These are phyloP conservation scores for Tanaodytes sp. DNA, from an alignment of 2,888 invertebrate genomes.

Conservation along the genomic window DNA sequence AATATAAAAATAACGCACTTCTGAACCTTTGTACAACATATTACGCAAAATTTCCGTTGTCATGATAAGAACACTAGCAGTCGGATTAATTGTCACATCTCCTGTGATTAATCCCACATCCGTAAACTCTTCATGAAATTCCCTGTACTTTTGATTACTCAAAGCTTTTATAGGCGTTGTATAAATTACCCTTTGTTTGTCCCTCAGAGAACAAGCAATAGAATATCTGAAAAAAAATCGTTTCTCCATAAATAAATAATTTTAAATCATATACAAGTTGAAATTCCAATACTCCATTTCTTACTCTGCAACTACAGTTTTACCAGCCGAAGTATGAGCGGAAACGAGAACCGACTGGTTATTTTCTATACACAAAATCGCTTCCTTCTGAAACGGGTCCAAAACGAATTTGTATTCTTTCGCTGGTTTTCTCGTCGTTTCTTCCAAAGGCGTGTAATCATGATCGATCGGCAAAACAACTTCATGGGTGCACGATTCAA, in stretches of 20 bases:
- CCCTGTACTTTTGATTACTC: conserved; percentile 99
- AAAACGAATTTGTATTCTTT: conserved; percentile 95
- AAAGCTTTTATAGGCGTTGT: conserved; percentile 99
- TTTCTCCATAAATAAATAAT: too few relatives aligned
- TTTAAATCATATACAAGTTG: too few relatives aligned
- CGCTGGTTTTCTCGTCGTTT: conserved; percentile 81
- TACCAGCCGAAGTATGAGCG: conserved; percentile 99
- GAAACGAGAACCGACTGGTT: conserved; percentile 98
- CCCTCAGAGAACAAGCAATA: conserved; percentile 92
- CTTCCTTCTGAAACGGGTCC: conserved; percentile 98
- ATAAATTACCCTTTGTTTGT: conserved; percentile 98
- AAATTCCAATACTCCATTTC: too few relatives aligned
- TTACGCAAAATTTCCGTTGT: conserved; percentile 99
- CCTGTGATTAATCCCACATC: conserved; percentile 99
- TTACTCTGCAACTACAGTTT: conserved; percentile 99
- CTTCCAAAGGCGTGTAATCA: conserved; percentile 80
- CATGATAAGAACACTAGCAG: conserved; percentile 98
- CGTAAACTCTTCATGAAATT: conserved; percentile 96
- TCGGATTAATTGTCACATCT: conserved; percentile 99
- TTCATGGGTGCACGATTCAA: conserved; percentile 96
- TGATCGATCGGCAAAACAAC: conserved; percentile 93
- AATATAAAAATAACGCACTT: too few relatives aligned
- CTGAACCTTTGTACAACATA: conserved; percentile 98
- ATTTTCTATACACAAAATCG: conserved; percentile 96
- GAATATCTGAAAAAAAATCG: conserved; percentile 83